Base-by-base conservation (phyloP, 1,140 invertebrate species). In the Harlomillsia oculata region DNA sequence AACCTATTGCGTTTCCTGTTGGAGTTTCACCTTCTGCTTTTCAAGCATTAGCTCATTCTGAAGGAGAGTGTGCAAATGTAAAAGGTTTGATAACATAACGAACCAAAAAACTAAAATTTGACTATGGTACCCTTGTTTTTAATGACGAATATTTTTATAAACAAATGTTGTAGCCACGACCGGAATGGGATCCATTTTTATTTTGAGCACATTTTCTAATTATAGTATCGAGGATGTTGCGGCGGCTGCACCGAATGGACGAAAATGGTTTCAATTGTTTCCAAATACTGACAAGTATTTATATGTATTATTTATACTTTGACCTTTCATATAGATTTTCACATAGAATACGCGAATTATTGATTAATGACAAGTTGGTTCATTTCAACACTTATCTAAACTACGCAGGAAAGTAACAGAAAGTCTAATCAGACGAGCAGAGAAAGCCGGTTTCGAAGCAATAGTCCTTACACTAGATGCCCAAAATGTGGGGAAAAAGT, bases 211-310 rank as follows among this genome's bases (percentile, higher is more conserved):
- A 1, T 76, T 95, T 36, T 79, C 89, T 0, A 96, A 90, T 1
- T 83, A 78, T 54, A 89, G 87, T 20, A 78, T 96, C 50, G 91
- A 96, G 75, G 89, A 95, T 70, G 80, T 96, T 1, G 83, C 85
- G 0, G 66, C 77, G 55, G 80, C 80, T 5, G 85, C 87, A 1
- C 87, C 89, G 2, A 71, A 80, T 18, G 80, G 78, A 0, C 75
- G 80, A 14, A 88, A 89, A 70, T 91, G 89, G 88, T 91, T 92
- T 69, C 89, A 96, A 69, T 74, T 96, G 0, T 96, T 62, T 92
- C 89, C 67, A 83, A 78, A 95, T 65, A 82, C 96, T 62, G 92
- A 89, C 68, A 84, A 78, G 58, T 84, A 93, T 67, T 77, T 80
- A 80, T 81, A 60, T 57, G 44, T 30, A 23, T 11, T 16, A 41